Percentiles rank a stretch among this genome's conserved stretches.
Evolutionary conservation across 1,140 invertebrate genomes (phyloP).

Genomic region (Meloidogyne exigua): DNA sequence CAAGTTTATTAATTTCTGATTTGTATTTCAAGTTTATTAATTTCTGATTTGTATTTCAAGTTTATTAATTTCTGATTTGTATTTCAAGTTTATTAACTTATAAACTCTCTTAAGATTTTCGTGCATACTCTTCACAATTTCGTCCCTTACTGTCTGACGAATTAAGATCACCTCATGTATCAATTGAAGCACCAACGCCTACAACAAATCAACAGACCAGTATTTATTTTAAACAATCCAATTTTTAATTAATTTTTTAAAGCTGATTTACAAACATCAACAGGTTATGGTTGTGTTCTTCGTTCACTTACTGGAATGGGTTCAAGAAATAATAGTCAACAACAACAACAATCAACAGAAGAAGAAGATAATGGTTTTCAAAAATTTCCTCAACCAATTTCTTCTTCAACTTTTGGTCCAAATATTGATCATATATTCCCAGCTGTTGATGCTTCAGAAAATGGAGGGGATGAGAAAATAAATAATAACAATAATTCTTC

Average conservation of each 20-base stretch:
- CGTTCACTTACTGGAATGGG: constrained; percentile 13
- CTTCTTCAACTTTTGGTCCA: not conserved
- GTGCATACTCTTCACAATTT: constrained; percentile 56
- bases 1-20: too few species aligned
- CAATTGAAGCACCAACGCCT: constrained; percentile 22
- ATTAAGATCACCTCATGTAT: constrained; percentile 14
- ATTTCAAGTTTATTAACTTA: too few species aligned
- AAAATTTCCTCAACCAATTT: not conserved
- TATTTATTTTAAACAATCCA: constrained; percentile 68
- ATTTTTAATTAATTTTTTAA: not conserved
- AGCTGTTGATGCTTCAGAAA: constrained; percentile 14
- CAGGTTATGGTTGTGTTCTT: constrained; percentile 19
- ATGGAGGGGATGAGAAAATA: not conserved
- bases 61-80: too few species aligned
- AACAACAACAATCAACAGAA: not conserved
- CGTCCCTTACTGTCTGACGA: constrained; percentile 40
- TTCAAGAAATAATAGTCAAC: constrained; percentile 10
- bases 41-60: too few species aligned
- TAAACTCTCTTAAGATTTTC: constrained; percentile 43
- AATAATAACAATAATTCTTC: not conserved
- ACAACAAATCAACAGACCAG: constrained; percentile 13
- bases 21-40: too few species aligned
- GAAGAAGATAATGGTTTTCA: too few species aligned
- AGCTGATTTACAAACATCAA: not conserved
- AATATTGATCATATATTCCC: constrained; percentile 4